Evolutionary conservation across 2,888 invertebrate species (phyloP), one percentile per base, ranked within the genome.

Genomic region (Tridacna crocea): DNA sequence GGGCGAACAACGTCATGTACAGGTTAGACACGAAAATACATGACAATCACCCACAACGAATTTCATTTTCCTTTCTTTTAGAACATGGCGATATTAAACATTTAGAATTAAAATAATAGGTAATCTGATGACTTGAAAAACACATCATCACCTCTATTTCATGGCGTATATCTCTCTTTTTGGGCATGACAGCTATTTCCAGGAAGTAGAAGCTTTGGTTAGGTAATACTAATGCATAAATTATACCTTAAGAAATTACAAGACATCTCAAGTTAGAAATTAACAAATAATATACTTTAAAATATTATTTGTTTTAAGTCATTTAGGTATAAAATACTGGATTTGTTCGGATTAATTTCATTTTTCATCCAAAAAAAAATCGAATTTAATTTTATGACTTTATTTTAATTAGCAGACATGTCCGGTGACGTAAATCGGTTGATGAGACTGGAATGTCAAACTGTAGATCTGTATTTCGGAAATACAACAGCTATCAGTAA

Each of bases 371-470:
- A 24, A 22, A 24, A 24, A 66, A 6, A 0, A 27, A 2, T 17
- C n/a, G 17, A 12, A 36, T 66, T 66, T 24, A 2, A 66, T 22
- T 36, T 70, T 70, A 70, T 70, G 70, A 51, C 22, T 70, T 70
- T 70, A 61, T 74, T 61, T 24, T 68, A 48, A 68, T 55, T 72
- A 58, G 78, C 78, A 78, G 78, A 78, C 78, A 72, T 13, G 22
- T 51, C 51, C 8, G 51, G 36, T 78, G 78, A 78, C 78, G 78
- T 78, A 72, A 36, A 78, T 60, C 46, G 51, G 36, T 74, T 63
- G 70, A 70, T 70, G 70, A 70, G 70, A 3, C 70, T 70, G 70
- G 70, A 70, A 70, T 70, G 70, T 70, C 70, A 48, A 72, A 27
- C 60, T 73, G 73, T n/a, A 36, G 46, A 66, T n/a, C n/a, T n/a